Evolutionary conservation across 1,140 invertebrate genomes (phyloP).

Genomic region (Hirudo medicinalis): DNA sequence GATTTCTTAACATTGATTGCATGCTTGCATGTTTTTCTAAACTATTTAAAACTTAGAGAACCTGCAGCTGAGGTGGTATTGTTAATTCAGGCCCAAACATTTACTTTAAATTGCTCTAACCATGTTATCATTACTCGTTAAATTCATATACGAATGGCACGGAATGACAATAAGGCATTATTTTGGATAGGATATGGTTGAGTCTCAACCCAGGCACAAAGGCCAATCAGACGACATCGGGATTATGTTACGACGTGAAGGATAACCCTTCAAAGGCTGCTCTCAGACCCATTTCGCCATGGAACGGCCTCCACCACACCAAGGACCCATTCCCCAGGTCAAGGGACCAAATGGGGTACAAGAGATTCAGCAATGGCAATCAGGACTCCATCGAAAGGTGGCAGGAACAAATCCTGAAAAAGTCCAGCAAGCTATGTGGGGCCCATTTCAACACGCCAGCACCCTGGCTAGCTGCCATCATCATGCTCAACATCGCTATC

Average conservation of each 20-base stretch:
- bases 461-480: neutral
- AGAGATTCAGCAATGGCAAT: no score
- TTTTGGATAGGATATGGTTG: conserved; percentile 5
- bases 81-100: no score
- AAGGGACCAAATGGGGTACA: no score
- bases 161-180: neutral
- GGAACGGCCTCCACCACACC: neutral
- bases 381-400: neutral
- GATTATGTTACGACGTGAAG: neutral
- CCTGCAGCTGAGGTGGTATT: no score
- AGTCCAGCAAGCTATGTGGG: neutral
- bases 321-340: no score
- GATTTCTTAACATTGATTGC: no score
- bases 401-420: neutral
- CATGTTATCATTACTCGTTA: no score
- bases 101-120: no score
- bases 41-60: no score
- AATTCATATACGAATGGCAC: no score
- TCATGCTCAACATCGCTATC: neutral
- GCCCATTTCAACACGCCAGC: neutral
- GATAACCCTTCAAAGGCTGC: neutral
- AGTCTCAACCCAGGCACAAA: neutral
- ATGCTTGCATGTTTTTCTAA: no score
- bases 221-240: neutral
- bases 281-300: neutral